Evolutionary conservation across 37 sponge, comb jelly and placozoan species (phyloP).

Genomic region (Aphrocallistes beatrix): DNA sequence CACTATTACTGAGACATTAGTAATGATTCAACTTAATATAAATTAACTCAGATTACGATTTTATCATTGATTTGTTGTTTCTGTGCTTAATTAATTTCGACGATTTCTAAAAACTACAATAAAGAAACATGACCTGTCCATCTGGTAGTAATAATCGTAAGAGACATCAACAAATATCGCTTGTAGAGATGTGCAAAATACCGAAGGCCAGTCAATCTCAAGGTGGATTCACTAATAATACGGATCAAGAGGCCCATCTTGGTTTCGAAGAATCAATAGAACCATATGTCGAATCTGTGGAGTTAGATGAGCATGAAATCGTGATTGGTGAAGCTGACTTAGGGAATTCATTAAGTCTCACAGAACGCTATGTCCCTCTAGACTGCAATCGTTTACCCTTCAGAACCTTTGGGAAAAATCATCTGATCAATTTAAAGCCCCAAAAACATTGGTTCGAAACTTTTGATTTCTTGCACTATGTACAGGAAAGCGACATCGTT

Average conservation of each 20-base stretch:
- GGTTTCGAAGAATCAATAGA: not conserved
- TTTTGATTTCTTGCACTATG: not conserved
- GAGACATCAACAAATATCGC: not conserved
- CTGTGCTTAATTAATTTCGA: not conserved
- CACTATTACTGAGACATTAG: too few species aligned
- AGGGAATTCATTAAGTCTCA: not conserved
- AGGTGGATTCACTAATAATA: not conserved
- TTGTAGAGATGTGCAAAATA: not conserved
- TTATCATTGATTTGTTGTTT: not conserved
- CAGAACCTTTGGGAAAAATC: not conserved
- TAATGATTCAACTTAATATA: not conserved
- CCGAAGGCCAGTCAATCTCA: not conserved
- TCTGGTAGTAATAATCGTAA: constrained; percentile 8
- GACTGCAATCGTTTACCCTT: not conserved
- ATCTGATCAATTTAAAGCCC: not conserved
- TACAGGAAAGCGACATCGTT: not conserved
- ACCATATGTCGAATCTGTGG: not conserved
- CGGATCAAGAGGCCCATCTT: not conserved
- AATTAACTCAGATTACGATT: not conserved
- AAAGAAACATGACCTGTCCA: too few species aligned
- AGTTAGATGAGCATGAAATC: not conserved
- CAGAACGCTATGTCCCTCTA: not conserved
- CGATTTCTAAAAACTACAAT: not conserved
- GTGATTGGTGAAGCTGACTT: constrained; percentile 8
- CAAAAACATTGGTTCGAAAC: not conserved